phyloP scores from a whole-genome alignment of 2,113 vertebrate genomes.

The Pachyramphus minor region DNA sequence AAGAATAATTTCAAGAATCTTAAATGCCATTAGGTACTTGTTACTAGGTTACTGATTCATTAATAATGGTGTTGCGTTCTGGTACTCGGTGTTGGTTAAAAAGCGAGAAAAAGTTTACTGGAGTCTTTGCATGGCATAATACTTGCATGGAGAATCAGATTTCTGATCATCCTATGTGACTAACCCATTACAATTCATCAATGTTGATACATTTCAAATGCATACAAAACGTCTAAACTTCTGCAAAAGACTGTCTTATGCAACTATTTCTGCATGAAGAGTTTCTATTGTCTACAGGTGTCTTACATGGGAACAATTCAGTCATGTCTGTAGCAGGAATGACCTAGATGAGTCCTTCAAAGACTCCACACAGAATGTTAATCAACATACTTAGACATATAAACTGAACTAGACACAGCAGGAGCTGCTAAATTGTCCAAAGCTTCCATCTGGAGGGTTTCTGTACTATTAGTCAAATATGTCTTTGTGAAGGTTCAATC shows the following conservation, averaged over 20 bases:
- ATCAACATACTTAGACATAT: not conserved
- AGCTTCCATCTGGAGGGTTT: not conserved
- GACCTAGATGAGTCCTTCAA: not conserved
- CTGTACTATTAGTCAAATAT: not conserved
- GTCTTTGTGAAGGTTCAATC: not conserved
- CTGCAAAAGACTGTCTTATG: not conserved
- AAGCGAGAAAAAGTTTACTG: not conserved
- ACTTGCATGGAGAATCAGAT: not conserved
- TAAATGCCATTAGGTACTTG: not conserved
- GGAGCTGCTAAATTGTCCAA: not conserved
- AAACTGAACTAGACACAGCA: not conserved
- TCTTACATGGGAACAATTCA: not conserved
- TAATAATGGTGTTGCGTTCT: not conserved
- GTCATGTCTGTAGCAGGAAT: not conserved
- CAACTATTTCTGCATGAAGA: not conserved
- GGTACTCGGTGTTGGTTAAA: not conserved
- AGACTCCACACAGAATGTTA: not conserved
- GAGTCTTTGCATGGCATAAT: not conserved
- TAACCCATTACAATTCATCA: not conserved
- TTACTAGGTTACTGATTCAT: not conserved
- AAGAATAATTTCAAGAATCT: not conserved
- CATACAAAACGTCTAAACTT: not conserved
- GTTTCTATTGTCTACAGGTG: not conserved
- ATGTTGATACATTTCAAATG: not conserved
- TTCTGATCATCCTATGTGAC: not conserved